A percentile compares a stretch with the other conserved stretches of the same genome.
These are phyloP conservation scores for Pycnomerus fuliginosus DNA, from an alignment of 2,888 invertebrate genomes.

Conservation along the genomic window DNA sequence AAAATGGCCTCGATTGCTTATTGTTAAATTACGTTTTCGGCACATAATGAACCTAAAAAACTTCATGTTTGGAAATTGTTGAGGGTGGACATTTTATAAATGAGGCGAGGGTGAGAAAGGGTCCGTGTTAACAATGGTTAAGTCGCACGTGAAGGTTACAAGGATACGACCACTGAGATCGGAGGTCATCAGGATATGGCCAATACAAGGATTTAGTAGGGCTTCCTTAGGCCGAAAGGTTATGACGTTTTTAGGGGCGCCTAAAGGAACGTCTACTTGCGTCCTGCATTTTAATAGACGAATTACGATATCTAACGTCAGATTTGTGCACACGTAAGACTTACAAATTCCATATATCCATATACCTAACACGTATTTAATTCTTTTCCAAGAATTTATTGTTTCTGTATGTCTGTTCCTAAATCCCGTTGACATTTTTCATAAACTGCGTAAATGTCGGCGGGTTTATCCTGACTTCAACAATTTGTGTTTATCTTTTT, in stretches of 20 bases:
- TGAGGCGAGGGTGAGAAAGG: too few species aligned
- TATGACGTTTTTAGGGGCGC: slow-evolving; percentile 36
- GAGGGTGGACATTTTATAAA: too few species aligned
- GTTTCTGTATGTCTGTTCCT: slow-evolving; percentile 2
- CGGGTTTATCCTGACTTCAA: slow-evolving; percentile 9
- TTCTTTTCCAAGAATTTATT: too few species aligned
- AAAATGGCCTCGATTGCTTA: slow-evolving; percentile 9
- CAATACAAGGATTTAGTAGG: slow-evolving; percentile 39
- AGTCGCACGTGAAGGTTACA: slow-evolving; percentile 35
- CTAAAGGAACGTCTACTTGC: slow-evolving; percentile 32
- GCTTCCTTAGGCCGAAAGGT: slow-evolving; percentile 36
- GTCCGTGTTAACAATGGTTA: slow-evolving; percentile 35
- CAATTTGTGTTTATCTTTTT: slow-evolving; percentile 24
- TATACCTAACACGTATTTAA: too few species aligned
- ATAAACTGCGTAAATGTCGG: slow-evolving; percentile 20
- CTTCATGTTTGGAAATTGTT: too few species aligned
- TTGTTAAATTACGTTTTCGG: slow-evolving; percentile 8
- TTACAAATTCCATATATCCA: too few species aligned
- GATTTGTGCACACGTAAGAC: slow-evolving; percentile 17
- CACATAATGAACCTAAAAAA: slow-evolving; percentile 3
- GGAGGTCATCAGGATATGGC: slow-evolving; percentile 39
- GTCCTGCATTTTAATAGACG: slow-evolving; percentile 37
- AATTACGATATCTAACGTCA: slow-evolving; percentile 31
- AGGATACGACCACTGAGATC: slow-evolving; percentile 27
- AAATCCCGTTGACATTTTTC: slow-evolving; percentile 22